A percentile compares a stretch with the other conserved stretches of the same genome.
These are phyloP conservation scores for Phytoseiulus persimilis DNA, from an alignment of 2,888 invertebrate genomes.

Conservation along the genomic window DNA sequence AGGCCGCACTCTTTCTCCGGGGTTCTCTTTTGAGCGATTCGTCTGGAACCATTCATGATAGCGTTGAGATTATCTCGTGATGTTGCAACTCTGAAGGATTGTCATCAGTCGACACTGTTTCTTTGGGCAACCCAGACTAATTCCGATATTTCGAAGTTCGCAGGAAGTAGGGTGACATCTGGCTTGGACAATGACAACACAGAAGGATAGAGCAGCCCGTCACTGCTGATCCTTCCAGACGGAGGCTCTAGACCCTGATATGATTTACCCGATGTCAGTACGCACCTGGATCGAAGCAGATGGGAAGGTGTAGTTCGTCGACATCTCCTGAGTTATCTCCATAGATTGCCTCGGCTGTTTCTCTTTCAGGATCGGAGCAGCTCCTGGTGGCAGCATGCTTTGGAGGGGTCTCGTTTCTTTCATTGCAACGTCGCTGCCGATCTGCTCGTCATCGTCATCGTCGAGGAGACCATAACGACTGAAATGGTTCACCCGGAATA, in stretches of 20 bases:
- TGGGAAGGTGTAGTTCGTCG: not conserved
- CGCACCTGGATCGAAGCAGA: conserved; percentile 29
- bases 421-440: conserved; percentile 44
- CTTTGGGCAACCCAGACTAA: too few species aligned
- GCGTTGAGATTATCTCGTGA: too few species aligned
- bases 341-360: not conserved
- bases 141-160: too few species aligned
- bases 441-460: conserved; percentile 72
- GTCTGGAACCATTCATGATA: too few species aligned
- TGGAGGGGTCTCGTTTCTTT: conserved; percentile 21
- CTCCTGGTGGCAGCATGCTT: conserved; percentile 30
- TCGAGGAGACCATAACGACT: conserved; percentile 75
- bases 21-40: too few species aligned
- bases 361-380: conserved; percentile 48
- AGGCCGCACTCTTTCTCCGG: too few species aligned
- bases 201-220: too few species aligned
- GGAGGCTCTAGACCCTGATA: not conserved
- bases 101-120: too few species aligned
- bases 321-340: not conserved
- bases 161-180: too few species aligned
- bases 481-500: conserved; percentile 87
- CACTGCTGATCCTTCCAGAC: not conserved
- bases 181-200: too few species aligned
- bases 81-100: too few species aligned
- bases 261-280: not conserved